Evolutionary conservation across 2,113 vertebrate genomes (phyloP).

Genomic region (Prunella himalayana): DNA sequence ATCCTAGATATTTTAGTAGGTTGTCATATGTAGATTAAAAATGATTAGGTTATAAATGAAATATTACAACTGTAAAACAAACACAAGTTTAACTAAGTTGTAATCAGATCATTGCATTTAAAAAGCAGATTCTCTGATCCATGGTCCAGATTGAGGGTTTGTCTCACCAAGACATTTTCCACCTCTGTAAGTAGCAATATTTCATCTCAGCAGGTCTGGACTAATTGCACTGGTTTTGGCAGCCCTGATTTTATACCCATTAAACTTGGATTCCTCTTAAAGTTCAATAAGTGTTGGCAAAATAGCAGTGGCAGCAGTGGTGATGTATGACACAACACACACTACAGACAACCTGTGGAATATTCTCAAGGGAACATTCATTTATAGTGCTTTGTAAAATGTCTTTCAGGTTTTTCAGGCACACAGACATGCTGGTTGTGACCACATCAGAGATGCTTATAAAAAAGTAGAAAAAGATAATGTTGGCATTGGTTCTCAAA

Average conservation of each 20-base stretch:
- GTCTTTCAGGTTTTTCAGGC: not conserved
- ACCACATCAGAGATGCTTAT: not conserved
- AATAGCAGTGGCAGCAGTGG: not conserved
- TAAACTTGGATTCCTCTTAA: not conserved
- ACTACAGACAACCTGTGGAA: not conserved
- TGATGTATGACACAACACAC: not conserved
- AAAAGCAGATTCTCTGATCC: not conserved
- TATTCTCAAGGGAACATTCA: not conserved
- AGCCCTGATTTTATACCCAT: not conserved
- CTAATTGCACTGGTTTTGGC: not conserved
- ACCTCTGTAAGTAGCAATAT: not conserved
- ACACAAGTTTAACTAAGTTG: not conserved
- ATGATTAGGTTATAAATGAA: not conserved
- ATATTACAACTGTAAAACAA: slow-evolving; percentile 16
- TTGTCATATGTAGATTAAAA: not conserved
- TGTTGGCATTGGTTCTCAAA: not conserved
- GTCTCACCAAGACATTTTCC: not conserved
- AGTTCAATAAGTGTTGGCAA: not conserved
- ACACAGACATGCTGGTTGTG: not conserved
- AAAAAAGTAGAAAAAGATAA: not conserved
- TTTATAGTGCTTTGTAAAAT: not conserved
- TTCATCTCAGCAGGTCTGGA: not conserved
- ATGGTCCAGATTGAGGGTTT: not conserved
- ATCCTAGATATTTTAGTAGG: not conserved
- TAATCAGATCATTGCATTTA: not conserved